Percentiles rank a stretch among this genome's conserved stretches.
Evolutionary conservation across 1,140 invertebrate genomes (phyloP).

Genomic region (Scaptomyza hsui): DNA sequence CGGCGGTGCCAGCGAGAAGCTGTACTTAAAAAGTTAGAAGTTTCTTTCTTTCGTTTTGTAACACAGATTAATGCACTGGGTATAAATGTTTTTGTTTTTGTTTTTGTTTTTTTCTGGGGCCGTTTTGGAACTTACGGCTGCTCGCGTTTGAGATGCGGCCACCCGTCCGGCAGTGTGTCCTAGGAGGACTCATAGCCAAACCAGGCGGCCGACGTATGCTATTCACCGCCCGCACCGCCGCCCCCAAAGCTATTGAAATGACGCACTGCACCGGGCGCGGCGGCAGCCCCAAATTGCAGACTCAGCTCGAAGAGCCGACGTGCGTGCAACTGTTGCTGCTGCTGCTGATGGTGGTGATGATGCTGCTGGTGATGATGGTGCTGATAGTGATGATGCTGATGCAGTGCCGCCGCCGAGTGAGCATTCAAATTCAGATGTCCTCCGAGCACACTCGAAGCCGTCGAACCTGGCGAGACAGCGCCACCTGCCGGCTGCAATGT

Average conservation of each 20-base stretch:
- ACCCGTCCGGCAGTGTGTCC: constrained; percentile 59
- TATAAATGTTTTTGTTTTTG: constrained; percentile 59
- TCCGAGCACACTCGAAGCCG: constrained; percentile 66
- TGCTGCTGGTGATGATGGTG: constrained; percentile 81
- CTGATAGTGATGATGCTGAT: constrained; percentile 78
- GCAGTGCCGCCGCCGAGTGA: constrained; percentile 64
- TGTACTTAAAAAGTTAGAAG: background rate
- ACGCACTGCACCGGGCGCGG: constrained; percentile 76
- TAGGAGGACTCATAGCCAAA: constrained; percentile 83
- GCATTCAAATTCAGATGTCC: constrained; percentile 67
- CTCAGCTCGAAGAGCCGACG: constrained; percentile 83
- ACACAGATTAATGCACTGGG: constrained; percentile 84
- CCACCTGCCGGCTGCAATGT: constrained; percentile 73
- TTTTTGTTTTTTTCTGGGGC: too few species aligned
- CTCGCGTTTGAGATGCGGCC: constrained; percentile 62
- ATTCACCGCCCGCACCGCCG: constrained; percentile 76
- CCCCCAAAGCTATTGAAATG: constrained; percentile 82
- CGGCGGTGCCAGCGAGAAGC: constrained; percentile 8
- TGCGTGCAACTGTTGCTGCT: constrained; percentile 83
- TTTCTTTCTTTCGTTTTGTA: too few species aligned
- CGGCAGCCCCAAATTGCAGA: constrained; percentile 81
- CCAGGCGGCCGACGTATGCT: constrained; percentile 83
- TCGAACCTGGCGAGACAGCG: constrained; percentile 71
- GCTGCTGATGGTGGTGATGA: constrained; percentile 82
- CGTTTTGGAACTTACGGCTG: constrained; percentile 33